A percentile compares a stretch with the other conserved stretches of the same genome.
Evolutionary conservation across 2,797 vertebrate species (phyloP).

Genomic region (Cynodonichthys magdalenae): DNA sequence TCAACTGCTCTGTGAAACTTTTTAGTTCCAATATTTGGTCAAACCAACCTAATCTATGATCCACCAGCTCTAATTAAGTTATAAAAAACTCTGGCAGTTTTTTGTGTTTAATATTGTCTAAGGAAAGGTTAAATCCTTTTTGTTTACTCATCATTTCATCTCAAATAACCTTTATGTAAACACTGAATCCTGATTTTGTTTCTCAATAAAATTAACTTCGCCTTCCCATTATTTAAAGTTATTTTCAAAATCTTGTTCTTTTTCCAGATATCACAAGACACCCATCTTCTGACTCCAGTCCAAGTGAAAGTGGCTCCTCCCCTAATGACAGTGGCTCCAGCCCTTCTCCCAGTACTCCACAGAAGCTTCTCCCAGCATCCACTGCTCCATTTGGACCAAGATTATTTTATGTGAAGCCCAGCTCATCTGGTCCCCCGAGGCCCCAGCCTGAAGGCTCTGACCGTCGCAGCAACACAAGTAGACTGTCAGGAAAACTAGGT

Average conservation of each 20-base stretch:
- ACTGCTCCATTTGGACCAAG: slow-evolving; percentile 80
- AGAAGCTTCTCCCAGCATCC: slow-evolving; percentile 80
- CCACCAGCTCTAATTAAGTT: no score
- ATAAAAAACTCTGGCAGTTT: no score
- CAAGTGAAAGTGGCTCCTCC: slow-evolving; percentile 83
- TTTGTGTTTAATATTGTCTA: no score
- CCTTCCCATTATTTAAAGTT: slow-evolving; percentile 1
- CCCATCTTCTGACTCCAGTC: slow-evolving; percentile 82
- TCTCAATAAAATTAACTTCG: not conserved
- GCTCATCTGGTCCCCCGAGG: slow-evolving; percentile 78
- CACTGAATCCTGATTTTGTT: not conserved
- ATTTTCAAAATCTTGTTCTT: slow-evolving; percentile 14
- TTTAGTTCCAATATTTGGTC: no score
- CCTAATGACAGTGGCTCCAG: slow-evolving; percentile 83
- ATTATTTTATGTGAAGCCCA: slow-evolving; percentile 74
- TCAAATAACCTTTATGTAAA: no score
- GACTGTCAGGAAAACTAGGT: slow-evolving; percentile 77
- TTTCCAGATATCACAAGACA: slow-evolving; percentile 82
- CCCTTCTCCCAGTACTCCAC: slow-evolving; percentile 81
- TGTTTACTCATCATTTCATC: no score
- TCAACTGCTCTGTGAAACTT: no score
- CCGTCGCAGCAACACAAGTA: slow-evolving; percentile 53
- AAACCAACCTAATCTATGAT: no score
- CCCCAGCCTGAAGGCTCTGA: slow-evolving; percentile 92
- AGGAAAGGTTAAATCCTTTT: no score